Conservation (phyloP, 2,888 invertebrate species). For the Aleiodes testaceus region DNA sequence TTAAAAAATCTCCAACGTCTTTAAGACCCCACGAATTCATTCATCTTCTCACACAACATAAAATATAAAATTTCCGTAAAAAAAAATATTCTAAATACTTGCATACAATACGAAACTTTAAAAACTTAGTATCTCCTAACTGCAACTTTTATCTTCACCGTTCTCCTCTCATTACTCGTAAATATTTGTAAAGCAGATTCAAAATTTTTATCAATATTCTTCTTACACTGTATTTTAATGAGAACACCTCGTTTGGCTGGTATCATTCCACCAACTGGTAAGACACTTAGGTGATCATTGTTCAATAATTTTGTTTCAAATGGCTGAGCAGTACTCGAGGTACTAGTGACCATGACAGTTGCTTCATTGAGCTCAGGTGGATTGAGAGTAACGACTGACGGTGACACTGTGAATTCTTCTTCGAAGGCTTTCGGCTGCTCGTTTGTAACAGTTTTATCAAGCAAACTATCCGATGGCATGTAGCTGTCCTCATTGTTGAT, state of each 20-base stretch:
- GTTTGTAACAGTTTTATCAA: constrained; percentile 4
- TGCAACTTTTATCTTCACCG: constrained; percentile 52
- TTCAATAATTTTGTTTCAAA: constrained; percentile 59
- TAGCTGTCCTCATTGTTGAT: constrained; percentile 62
- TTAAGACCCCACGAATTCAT: too few relatives aligned
- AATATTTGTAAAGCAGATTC: constrained; percentile 59
- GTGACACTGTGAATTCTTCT: constrained; percentile 56
- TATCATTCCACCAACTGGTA: constrained; percentile 63
- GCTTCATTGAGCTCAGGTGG: constrained; percentile 58
- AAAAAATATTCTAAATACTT: too few relatives aligned
- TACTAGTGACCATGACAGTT: constrained; percentile 56
- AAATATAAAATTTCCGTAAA: too few relatives aligned
- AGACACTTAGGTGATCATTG: constrained; percentile 55
- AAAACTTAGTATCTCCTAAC: not conserved
- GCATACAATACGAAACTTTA: not conserved
- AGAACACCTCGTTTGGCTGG: constrained; percentile 59
- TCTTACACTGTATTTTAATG: constrained; percentile 60
- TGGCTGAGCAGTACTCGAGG: constrained; percentile 57
- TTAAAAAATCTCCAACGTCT: too few relatives aligned
- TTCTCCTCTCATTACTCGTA: constrained; percentile 60
- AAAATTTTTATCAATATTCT: constrained; percentile 53
- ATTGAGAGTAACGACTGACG: constrained; percentile 52
- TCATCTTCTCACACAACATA: too few relatives aligned
- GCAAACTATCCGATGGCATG: constrained; percentile 31
- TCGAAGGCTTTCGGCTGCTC: constrained; percentile 33